phyloP scores from a whole-genome alignment of 2,888 invertebrate genomes.

The Lumbricus terrestris region DNA sequence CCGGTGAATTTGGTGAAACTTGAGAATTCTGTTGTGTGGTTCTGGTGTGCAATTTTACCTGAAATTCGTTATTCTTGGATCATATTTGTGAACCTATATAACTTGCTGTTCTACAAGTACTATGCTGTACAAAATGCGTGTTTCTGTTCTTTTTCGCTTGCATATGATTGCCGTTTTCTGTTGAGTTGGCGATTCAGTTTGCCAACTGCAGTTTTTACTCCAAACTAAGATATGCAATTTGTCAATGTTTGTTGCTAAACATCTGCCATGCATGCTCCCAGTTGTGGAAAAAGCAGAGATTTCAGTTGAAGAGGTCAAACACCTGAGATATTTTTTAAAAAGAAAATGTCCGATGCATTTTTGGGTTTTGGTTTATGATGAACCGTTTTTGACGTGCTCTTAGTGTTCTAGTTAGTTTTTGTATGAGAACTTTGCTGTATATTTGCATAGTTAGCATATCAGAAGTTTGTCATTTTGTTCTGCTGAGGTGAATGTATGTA shows the following conservation, averaged over 20 bases:
- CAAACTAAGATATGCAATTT: constrained; percentile 3
- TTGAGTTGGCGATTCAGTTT: neutral
- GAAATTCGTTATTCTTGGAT: neutral
- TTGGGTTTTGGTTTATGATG: neutral
- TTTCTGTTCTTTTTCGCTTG: neutral
- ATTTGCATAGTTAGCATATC: neutral
- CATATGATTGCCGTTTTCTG: neutral
- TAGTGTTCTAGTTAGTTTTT: neutral
- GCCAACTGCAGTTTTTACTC: neutral
- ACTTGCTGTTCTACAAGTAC: neutral
- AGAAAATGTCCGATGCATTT: neutral
- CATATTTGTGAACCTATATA: neutral
- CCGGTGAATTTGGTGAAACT: constrained; percentile 8
- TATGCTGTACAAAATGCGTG: neutral
- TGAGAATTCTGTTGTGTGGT: neutral
- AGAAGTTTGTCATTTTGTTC: neutral
- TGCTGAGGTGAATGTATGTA: neutral
- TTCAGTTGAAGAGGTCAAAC: neutral
- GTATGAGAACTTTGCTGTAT: neutral
- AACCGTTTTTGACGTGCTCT: neutral
- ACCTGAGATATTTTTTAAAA: neutral
- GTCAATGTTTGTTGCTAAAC: neutral
- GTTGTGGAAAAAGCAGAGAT: neutral
- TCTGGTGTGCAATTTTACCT: neutral
- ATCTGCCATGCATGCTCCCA: neutral